Evolutionary conservation across 2,888 invertebrate species (phyloP).

Genomic region (Tinea pellionella): DNA sequence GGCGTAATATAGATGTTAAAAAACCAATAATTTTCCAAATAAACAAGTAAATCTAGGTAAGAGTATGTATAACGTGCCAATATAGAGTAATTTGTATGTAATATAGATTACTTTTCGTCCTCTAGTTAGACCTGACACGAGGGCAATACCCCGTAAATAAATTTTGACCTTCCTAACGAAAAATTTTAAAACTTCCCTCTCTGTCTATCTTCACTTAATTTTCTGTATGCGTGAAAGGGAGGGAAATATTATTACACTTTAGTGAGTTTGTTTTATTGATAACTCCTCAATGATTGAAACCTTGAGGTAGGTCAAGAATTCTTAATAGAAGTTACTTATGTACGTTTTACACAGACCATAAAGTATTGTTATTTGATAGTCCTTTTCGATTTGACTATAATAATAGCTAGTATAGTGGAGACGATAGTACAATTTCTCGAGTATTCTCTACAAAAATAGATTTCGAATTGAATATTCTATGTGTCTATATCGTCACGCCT

Average conservation of each 20-base stretch:
- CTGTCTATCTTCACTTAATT: constrained; percentile 26
- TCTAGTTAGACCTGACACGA: constrained; percentile 16
- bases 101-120: not conserved
- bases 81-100: not conserved
- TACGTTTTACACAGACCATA: too few relatives aligned
- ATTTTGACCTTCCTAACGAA: constrained; percentile 40
- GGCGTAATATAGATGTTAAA: too few relatives aligned
- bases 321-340: constrained; percentile 18
- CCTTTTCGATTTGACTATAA: too few relatives aligned
- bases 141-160: constrained; percentile 51
- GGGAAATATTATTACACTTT: constrained; percentile 30
- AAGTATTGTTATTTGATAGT: not conserved
- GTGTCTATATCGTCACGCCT: too few relatives aligned
- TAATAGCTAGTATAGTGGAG: too few relatives aligned
- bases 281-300: constrained; percentile 41
- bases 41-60: too few relatives aligned
- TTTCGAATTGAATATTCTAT: too few relatives aligned
- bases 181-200: constrained; percentile 49
- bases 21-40: too few relatives aligned
- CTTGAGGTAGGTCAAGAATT: constrained; percentile 65
- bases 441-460: too few relatives aligned
- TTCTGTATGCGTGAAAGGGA: constrained; percentile 23
- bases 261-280: constrained; percentile 44
- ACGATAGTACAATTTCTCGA: too few relatives aligned
- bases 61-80: too few relatives aligned